Evolutionary conservation across 2,113 vertebrate species (phyloP).

Genomic region (Rhizomys pruinosus): DNA sequence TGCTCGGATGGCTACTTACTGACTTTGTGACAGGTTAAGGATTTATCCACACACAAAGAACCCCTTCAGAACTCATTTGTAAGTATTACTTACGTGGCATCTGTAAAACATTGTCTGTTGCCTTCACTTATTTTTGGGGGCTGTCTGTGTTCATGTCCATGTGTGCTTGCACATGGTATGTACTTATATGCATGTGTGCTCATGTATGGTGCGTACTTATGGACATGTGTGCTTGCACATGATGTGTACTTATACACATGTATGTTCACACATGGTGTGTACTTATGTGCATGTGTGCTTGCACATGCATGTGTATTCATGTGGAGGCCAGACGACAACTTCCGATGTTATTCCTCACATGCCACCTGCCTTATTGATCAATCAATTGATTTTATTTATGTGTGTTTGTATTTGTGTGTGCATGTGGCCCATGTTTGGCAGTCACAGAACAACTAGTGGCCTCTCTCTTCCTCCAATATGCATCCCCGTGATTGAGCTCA

Average conservation of each 20-base stretch:
- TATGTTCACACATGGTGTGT: not conserved
- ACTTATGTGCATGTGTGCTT: too few species aligned
- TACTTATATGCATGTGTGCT: not conserved
- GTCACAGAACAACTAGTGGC: not conserved
- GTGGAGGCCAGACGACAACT: not conserved
- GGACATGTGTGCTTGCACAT: too few species aligned
- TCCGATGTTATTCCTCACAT: not conserved
- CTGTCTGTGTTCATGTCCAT: too few species aligned
- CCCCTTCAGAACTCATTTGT: not conserved
- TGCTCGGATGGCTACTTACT: constrained; percentile 61
- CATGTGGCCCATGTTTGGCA: not conserved
- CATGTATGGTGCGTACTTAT: too few species aligned
- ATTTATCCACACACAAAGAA: not conserved
- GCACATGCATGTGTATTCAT: too few species aligned
- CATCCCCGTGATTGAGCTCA: not conserved
- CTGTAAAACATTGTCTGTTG: not conserved
- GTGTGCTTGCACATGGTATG: not conserved
- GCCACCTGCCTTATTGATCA: not conserved
- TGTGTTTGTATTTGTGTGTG: not conserved
- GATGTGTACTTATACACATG: too few species aligned
- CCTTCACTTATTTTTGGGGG: not conserved
- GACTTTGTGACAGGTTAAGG: not conserved
- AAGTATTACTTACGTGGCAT: constrained; percentile 34
- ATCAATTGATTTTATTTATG: not conserved
- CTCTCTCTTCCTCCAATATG: too few species aligned